These are phyloP conservation scores for Vidua chalybeata DNA, from an alignment of 2,113 vertebrate genomes.

Conservation along the genomic window DNA sequence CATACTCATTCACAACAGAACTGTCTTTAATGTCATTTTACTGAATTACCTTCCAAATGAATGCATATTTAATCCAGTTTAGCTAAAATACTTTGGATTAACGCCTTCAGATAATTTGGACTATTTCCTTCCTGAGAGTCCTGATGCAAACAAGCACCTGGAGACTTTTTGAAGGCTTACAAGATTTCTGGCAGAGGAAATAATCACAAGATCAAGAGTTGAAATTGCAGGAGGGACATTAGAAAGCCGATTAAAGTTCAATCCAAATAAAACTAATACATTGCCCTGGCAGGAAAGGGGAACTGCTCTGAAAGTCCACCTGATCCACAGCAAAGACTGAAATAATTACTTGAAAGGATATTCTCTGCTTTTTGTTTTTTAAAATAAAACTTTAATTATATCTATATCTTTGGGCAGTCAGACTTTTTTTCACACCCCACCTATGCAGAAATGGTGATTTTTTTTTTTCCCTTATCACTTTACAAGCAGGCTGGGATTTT, in stretches of 20 bases:
- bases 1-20: neutral
- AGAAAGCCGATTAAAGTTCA: constrained; percentile 14
- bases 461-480: neutral
- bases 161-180: neutral
- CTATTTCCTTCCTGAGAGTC: neutral
- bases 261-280: neutral
- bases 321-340: neutral
- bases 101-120: neutral
- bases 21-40: neutral
- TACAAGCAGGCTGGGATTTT: neutral
- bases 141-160: neutral
- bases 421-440: neutral
- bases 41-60: neutral
- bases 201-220: neutral
- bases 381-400: neutral
- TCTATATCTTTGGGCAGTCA: neutral
- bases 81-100: neutral
- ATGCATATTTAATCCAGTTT: neutral
- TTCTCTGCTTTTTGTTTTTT: neutral
- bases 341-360: neutral
- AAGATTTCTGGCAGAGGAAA: neutral
- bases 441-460: neutral
- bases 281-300: neutral
- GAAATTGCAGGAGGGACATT: neutral
- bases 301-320: neutral